These are phyloP conservation scores for Drosophila setosimentum DNA, from an alignment of 2,888 invertebrate genomes.

Conservation along the genomic window DNA sequence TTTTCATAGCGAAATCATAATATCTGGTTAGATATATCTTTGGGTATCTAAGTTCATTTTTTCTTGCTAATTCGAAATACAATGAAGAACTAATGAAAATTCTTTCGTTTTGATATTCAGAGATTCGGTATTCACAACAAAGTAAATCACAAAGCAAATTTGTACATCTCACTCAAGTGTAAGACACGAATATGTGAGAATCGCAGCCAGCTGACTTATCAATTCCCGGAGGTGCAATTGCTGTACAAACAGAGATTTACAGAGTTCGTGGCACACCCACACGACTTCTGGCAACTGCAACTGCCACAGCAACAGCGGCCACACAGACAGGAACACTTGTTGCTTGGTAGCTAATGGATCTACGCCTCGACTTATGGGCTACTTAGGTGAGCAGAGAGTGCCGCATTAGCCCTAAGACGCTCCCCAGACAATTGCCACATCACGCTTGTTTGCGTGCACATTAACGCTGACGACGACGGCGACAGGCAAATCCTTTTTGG, in stretches of 20 bases:
- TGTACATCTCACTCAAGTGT: conserved; percentile 58
- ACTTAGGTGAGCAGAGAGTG: conserved; percentile 52
- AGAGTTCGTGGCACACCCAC: conserved; percentile 44
- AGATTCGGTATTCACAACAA: neutral
- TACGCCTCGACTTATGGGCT: conserved; percentile 71
- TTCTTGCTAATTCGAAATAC: neutral
- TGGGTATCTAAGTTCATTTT: neutral
- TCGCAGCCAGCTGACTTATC: conserved; percentile 41
- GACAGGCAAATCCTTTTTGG: conserved; percentile 76
- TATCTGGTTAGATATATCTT: too few relatives aligned
- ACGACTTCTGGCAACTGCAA: conserved; percentile 29
- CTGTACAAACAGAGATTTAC: conserved; percentile 32
- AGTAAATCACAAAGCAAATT: conserved; percentile 45
- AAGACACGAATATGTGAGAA: conserved; percentile 15
- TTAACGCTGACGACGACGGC: conserved; percentile 67
- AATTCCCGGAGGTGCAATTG: conserved; percentile 48
- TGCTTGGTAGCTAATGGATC: conserved; percentile 74
- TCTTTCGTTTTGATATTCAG: neutral
- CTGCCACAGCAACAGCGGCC: conserved; percentile 21
- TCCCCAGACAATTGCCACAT: conserved; percentile 78
- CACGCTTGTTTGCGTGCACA: conserved; percentile 80
- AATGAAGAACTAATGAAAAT: neutral
- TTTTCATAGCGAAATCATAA: too few relatives aligned
- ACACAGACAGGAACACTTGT: conserved; percentile 50
- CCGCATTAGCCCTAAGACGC: conserved; percentile 28